Evolutionary conservation across 2,797 vertebrate genomes (phyloP), one percentile per base, ranked within the genome.

Genomic region (Ambastaia sidthimunki): DNA sequence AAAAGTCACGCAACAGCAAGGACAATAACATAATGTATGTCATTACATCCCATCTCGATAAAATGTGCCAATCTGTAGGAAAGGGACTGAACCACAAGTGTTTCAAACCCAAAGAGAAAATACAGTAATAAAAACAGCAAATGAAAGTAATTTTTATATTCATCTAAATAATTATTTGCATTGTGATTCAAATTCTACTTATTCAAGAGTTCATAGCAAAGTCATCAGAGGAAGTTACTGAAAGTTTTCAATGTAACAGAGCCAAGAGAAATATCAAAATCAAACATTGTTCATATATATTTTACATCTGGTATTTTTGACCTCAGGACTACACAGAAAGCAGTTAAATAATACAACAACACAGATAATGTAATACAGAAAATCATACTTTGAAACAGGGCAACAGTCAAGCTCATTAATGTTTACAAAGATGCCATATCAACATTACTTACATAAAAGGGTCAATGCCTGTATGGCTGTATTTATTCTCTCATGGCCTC

Each of bases 1-100:
- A 78, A 37, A 78, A 69, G 52, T 77, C 52, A 59, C 1, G 7
- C 66, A 77, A 1, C 63, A 47, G 21, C 37, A 34, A 25, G 4
- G 52, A 69, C 25, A 60, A 70, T 11, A 68, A 76, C 63, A 37
- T 15, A 47, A 59, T 47, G 9, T n/a, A 19, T 47, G 63, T 59
- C 23, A 25, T 47, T 57, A 21, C 10, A 37, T 34, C 69, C 13
- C 37, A 77, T 48, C 65, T 19, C 28, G 41, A 69, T 68, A 7
- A 59, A 77, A 74, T 48, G 21, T n/a, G 44, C 55, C 55, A 48
- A 52, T 44, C 16, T 21, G 62, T 54, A 18, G 48, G 37, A 25
- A 44, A 2, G 31, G 19, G 15, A 37, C 6, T 9, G 13, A 12
- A 48, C 11, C 47, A 48, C 21, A 47, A 15, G 55, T 47, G 25